Evolutionary conservation across 1,140 invertebrate genomes (phyloP).

Genomic region (Drosophila miranda): DNA sequence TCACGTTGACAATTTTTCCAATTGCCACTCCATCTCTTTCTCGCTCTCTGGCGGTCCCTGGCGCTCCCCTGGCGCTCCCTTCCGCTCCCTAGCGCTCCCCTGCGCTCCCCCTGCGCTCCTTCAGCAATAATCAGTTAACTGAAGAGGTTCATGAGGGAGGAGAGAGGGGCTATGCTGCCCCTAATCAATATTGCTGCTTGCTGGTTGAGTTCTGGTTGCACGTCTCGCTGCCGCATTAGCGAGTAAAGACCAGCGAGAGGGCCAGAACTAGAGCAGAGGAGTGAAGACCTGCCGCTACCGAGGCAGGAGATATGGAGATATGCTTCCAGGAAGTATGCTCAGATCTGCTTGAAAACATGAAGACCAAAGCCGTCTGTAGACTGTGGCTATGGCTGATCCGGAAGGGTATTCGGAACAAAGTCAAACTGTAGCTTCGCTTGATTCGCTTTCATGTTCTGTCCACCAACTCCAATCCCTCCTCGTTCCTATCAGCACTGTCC

Average conservation of each 20-base stretch:
- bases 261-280: background rate
- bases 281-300: too few species aligned
- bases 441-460: slow-evolving; percentile 33
- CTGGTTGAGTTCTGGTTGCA: slow-evolving; percentile 1
- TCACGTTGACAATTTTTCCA: slow-evolving; percentile 67
- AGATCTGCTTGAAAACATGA: too few species aligned
- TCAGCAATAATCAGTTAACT: slow-evolving; percentile 41
- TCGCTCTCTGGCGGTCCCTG: too few species aligned
- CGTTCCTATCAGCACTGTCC: background rate
- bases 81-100: too few species aligned
- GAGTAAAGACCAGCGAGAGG: background rate
- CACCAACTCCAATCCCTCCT: background rate
- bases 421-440: slow-evolving; percentile 28
- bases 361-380: too few species aligned
- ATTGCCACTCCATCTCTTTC: slow-evolving; percentile 15
- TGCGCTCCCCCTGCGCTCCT: background rate
- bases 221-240: slow-evolving; percentile 41
- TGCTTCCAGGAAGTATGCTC: too few species aligned
- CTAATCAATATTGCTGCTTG: slow-evolving; percentile 59
- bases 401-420: background rate
- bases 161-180: background rate
- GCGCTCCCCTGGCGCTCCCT: too few species aligned
- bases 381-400: too few species aligned
- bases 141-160: background rate
- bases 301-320: too few species aligned